Evolutionary conservation across 1,140 invertebrate species (phyloP).

Genomic region (Penaeus indicus): DNA sequence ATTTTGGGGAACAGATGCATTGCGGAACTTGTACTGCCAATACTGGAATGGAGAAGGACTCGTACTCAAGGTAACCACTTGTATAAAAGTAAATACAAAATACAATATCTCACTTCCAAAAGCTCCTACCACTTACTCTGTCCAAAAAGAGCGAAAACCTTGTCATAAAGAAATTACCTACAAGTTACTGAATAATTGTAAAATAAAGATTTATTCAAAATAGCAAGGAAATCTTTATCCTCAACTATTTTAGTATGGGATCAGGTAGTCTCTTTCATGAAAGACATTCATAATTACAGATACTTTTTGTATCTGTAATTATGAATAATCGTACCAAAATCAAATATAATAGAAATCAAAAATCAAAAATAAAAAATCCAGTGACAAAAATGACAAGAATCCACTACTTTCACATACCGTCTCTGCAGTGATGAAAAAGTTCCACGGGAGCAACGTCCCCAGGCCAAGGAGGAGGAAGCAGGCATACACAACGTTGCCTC

Average conservation of each 20-base stretch:
- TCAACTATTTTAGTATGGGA: no score
- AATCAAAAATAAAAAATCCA: background rate
- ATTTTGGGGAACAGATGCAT: constrained; percentile 74
- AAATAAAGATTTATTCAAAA: no score
- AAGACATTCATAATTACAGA: no score
- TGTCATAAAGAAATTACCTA: no score
- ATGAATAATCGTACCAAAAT: background rate
- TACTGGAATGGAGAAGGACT: constrained; percentile 79
- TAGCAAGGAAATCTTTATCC: no score
- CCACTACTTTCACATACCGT: constrained; percentile 79
- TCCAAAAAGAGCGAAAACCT: no score
- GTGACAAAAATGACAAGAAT: no score
- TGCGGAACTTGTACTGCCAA: constrained; percentile 94
- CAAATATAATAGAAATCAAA: constrained; percentile 10
- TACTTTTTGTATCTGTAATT: no score
- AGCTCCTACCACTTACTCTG: no score
- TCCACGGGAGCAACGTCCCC: constrained; percentile 92
- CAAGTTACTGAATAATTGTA: no score
- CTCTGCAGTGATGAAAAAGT: constrained; percentile 95
- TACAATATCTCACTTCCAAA: background rate
- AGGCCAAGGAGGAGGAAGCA: constrained; percentile 93
- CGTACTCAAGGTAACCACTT: background rate
- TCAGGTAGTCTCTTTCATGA: no score
- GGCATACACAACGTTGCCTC: constrained; percentile 81
- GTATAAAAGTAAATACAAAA: constrained; percentile 24